phyloP scores from a whole-genome alignment of 2,797 vertebrate species.

The Malacoraja senta region DNA sequence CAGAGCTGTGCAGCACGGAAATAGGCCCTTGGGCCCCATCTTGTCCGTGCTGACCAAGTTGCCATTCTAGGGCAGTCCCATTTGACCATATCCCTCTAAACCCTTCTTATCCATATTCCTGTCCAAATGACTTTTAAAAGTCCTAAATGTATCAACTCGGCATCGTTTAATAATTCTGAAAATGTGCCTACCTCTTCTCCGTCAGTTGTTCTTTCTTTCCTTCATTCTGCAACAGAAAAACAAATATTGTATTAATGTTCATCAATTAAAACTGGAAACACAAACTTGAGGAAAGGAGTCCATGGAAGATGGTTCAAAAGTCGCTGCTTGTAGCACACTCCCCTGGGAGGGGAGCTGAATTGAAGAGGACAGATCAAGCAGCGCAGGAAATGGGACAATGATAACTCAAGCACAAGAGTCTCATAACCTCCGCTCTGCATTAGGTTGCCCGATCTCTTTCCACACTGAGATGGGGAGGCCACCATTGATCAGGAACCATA shows the following conservation, averaged over 20 bases:
- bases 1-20: no score
- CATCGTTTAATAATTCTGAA: not conserved
- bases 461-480: no score
- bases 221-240: conserved; percentile 5
- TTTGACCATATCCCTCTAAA: no score
- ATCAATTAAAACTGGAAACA: not conserved
- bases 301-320: not conserved
- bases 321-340: not conserved
- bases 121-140: no score
- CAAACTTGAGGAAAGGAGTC: not conserved
- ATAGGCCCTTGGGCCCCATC: no score
- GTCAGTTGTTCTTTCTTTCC: not conserved
- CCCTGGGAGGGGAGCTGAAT: not conserved
- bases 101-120: no score
- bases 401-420: not conserved
- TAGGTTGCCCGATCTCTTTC: no score
- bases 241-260: not conserved
- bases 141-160: no score
- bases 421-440: no score
- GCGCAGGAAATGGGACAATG: not conserved
- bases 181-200: conserved; percentile 2
- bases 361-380: not conserved
- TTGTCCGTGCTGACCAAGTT: no score
- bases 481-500: no score
- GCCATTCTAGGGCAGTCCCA: no score